Conservation (phyloP, 2,113 vertebrate species). For the Petrocephalus zakoni region DNA sequence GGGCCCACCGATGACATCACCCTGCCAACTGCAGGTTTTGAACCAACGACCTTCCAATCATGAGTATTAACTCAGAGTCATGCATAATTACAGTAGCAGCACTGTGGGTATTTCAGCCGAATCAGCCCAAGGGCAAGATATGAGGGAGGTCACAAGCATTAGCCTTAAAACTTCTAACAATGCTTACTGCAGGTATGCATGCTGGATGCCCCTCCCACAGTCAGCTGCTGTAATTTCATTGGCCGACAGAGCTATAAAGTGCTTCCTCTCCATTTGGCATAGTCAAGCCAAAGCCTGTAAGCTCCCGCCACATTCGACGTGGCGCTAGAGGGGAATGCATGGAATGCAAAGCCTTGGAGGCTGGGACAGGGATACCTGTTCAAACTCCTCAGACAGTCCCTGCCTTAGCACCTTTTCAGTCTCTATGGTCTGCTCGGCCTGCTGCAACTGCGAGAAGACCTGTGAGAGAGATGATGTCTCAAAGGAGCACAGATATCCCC, state of each 20-base stretch:
- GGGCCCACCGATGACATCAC: background rate
- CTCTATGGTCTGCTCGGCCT: slow-evolving; percentile 55
- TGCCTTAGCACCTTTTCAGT: slow-evolving; percentile 61
- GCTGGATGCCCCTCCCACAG: background rate
- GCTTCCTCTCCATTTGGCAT: background rate
- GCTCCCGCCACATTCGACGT: background rate
- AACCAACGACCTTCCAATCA: background rate
- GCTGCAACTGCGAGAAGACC: slow-evolving; percentile 68
- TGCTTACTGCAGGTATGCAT: background rate
- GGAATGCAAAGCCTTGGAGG: background rate
- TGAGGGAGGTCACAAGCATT: no score
- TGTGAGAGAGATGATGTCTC: slow-evolving; percentile 33
- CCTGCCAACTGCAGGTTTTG: background rate
- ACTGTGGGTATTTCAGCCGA: no score
- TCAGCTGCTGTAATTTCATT: background rate
- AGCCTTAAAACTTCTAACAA: background rate
- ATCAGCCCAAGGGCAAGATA: no score
- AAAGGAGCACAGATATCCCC: background rate
- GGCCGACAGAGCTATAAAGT: background rate
- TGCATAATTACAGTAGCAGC: background rate
- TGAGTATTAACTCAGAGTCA: background rate
- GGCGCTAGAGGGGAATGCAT: background rate
- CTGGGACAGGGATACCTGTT: slow-evolving; percentile 62
- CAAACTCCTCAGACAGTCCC: slow-evolving; percentile 66
- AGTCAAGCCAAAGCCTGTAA: background rate